These are phyloP conservation scores for Mus pahari DNA, from an alignment of 2,113 vertebrate genomes.

Conservation along the genomic window DNA sequence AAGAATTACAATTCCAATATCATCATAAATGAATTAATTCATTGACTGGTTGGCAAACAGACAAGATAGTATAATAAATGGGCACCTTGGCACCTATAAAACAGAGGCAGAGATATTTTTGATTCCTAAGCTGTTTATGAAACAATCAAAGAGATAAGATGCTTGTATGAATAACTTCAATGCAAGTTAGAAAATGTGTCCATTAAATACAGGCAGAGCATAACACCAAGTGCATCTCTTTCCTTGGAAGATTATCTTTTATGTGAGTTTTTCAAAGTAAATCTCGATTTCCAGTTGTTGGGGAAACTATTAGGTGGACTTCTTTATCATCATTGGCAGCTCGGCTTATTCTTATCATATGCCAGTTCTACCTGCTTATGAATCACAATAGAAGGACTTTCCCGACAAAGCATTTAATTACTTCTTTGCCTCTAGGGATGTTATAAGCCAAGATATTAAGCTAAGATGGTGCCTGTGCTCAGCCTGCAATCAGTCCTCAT, in stretches of 20 bases:
- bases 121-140: neutral
- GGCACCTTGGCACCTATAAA: neutral
- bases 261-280: constrained; percentile 61
- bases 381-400: constrained; percentile 58
- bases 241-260: constrained; percentile 20
- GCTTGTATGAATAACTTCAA: neutral
- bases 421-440: constrained; percentile 54
- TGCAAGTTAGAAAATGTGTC: neutral
- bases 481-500: constrained; percentile 48
- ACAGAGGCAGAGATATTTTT: neutral
- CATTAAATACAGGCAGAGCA: neutral
- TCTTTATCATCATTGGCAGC: constrained; percentile 46
- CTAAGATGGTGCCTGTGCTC: constrained; percentile 45
- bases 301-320: constrained; percentile 37
- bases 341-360: constrained; percentile 46
- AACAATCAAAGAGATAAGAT: constrained; percentile 27
- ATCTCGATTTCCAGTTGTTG: constrained; percentile 51
- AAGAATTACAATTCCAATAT: constrained; percentile 43
- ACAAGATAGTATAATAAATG: neutral
- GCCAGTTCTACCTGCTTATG: constrained; percentile 45
- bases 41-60: constrained; percentile 22
- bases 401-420: constrained; percentile 69
- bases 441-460: constrained; percentile 63
- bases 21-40: neutral
- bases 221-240: constrained; percentile 7